phyloP scores from a whole-genome alignment of 2,113 vertebrate species.

The Pluvialis apricaria region DNA sequence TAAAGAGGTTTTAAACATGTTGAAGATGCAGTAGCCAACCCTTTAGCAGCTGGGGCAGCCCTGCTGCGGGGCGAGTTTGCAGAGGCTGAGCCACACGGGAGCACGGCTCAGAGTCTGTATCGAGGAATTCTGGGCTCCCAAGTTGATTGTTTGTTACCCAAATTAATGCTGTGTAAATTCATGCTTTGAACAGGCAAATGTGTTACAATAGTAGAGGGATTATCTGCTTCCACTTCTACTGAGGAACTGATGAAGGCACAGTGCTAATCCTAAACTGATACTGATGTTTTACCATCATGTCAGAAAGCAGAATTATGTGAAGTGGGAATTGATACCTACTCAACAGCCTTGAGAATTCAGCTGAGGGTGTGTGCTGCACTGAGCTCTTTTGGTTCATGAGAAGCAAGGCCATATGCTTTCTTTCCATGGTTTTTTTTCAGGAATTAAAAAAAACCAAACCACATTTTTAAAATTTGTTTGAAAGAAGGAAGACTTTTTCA shows the following conservation, averaged over 20 bases:
- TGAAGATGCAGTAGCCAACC: neutral
- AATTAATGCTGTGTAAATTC: neutral
- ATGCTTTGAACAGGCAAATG: neutral
- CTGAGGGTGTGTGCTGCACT: neutral
- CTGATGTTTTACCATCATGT: neutral
- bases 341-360: neutral
- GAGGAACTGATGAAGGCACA: neutral
- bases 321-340: neutral
- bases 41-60: neutral
- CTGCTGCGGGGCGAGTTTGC: neutral
- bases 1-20: neutral
- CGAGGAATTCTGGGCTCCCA: neutral
- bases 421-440: neutral
- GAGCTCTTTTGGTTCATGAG: neutral
- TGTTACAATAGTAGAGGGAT: neutral
- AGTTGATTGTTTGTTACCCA: neutral
- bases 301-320: neutral
- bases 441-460: neutral
- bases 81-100: rapidly evolving
- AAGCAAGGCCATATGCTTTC: neutral
- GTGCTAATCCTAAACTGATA: neutral
- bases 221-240: neutral
- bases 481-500: neutral
- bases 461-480: neutral
- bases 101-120: neutral